These are phyloP conservation scores for Carettochelys insculpta DNA, from an alignment of 2,113 vertebrate species.

Conservation along the genomic window DNA sequence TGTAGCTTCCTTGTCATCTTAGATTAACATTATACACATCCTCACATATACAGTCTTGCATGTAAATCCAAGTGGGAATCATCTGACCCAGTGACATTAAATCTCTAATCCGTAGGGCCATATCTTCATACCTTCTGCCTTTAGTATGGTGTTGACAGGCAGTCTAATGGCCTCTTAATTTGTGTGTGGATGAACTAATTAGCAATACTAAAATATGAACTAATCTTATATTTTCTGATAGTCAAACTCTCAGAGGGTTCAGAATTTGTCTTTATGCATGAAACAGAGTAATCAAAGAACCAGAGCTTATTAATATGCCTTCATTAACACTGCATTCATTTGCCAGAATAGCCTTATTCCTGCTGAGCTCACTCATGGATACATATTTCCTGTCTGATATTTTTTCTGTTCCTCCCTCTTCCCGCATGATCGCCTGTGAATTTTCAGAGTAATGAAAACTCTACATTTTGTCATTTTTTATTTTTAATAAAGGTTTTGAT, in stretches of 20 bases:
- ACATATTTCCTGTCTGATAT: slow-evolving; percentile 16
- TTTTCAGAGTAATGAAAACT: slow-evolving; percentile 33
- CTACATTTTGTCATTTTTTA: neutral
- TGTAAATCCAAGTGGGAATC: neutral
- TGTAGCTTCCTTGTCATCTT: neutral
- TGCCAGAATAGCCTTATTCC: slow-evolving; percentile 63
- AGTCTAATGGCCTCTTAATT: slow-evolving; percentile 61
- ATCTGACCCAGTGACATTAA: neutral
- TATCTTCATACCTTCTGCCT: neutral
- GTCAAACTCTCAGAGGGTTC: slow-evolving; percentile 40
- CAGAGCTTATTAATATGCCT: slow-evolving; percentile 54
- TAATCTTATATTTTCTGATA: slow-evolving; percentile 59
- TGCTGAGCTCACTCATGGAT: slow-evolving; percentile 56
- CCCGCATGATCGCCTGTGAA: too few species aligned
- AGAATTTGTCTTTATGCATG: slow-evolving; percentile 58
- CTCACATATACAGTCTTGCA: neutral
- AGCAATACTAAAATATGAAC: slow-evolving; percentile 63
- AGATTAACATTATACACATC: neutral
- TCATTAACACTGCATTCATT: slow-evolving; percentile 68
- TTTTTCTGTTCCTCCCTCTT: neutral
- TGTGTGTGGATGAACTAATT: slow-evolving; percentile 64
- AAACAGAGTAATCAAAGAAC: slow-evolving; percentile 66
- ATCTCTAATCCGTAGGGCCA: neutral
- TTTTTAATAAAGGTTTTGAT: neutral
- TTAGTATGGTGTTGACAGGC: neutral